phyloP scores from a whole-genome alignment of 2,113 vertebrate species.

The Psophia crepitans region DNA sequence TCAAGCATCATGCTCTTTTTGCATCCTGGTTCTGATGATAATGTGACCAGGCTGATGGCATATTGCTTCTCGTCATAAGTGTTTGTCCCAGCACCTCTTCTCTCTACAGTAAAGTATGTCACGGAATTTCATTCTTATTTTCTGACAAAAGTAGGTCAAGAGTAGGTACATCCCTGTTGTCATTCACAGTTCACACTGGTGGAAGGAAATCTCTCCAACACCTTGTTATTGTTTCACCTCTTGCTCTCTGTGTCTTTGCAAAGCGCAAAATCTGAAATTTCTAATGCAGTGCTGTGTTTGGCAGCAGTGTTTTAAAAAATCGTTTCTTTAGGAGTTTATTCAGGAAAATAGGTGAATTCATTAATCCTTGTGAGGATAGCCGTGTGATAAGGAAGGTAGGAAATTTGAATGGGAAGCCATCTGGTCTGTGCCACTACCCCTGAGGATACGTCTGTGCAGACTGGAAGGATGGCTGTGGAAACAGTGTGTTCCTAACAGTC shows the following conservation, averaged over 20 bases:
- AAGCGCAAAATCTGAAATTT: not conserved
- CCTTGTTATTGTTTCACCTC: not conserved
- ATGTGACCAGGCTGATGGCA: not conserved
- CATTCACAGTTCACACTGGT: not conserved
- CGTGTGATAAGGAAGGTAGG: not conserved
- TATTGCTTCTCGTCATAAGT: not conserved
- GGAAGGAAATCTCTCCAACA: not conserved
- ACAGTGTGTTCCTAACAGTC: not conserved
- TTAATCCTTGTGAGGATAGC: not conserved
- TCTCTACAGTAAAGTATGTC: not conserved
- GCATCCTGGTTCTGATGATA: not conserved
- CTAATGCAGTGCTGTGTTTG: not conserved
- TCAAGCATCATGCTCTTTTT: not conserved
- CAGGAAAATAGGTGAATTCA: not conserved
- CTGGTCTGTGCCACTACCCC: not conserved
- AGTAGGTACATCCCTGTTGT: not conserved
- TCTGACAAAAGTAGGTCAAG: slow-evolving; percentile 10
- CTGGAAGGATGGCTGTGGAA: not conserved
- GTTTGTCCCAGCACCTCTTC: not conserved
- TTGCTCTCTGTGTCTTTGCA: not conserved
- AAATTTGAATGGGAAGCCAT: slow-evolving; percentile 10
- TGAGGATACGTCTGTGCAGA: not conserved
- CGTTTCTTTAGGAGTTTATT: not conserved
- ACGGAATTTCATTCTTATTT: not conserved
- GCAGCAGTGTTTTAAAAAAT: not conserved